Percentiles rank a stretch among this genome's conserved stretches.
phyloP scores from a whole-genome alignment of 2,888 invertebrate genomes.

The Lasioglossum villosulum region DNA sequence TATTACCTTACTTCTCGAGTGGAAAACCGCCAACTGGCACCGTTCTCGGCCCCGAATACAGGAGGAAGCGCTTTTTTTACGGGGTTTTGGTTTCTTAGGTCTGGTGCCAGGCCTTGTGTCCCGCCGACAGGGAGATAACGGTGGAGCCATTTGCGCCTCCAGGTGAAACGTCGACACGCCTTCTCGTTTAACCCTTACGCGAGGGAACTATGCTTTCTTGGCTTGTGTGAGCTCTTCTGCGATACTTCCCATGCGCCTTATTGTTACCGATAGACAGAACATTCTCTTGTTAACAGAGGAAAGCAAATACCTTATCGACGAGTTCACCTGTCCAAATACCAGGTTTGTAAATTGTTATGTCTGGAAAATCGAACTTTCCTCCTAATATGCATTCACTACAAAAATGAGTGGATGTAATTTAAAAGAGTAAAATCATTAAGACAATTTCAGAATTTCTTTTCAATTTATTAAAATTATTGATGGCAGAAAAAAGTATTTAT shows the following conservation, averaged over 20 bases:
- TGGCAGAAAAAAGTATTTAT: too few species aligned
- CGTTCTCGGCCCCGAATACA: background rate
- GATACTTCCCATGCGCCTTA: background rate
- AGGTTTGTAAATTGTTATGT: background rate
- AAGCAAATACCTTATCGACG: background rate
- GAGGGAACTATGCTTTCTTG: background rate
- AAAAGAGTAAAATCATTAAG: too few species aligned
- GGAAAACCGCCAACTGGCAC: constrained; percentile 61
- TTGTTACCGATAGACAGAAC: background rate
- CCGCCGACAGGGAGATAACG: background rate
- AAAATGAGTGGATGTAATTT: too few species aligned
- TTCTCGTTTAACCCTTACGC: constrained; percentile 12
- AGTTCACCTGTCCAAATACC: background rate
- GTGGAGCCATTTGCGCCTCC: constrained; percentile 7
- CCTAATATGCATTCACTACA: too few species aligned
- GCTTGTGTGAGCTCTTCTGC: background rate
- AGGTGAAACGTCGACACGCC: constrained; percentile 8
- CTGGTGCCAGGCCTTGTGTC: background rate
- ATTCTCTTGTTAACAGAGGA: background rate
- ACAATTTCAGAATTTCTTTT: too few species aligned
- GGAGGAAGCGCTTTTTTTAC: background rate
- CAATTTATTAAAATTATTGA: too few species aligned
- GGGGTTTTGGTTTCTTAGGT: constrained; percentile 1
- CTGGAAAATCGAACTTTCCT: background rate
- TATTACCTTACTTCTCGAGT: constrained; percentile 67